Evolutionary conservation across 1,140 invertebrate species (phyloP).

Genomic region (Thaumetopoea pityocampa): DNA sequence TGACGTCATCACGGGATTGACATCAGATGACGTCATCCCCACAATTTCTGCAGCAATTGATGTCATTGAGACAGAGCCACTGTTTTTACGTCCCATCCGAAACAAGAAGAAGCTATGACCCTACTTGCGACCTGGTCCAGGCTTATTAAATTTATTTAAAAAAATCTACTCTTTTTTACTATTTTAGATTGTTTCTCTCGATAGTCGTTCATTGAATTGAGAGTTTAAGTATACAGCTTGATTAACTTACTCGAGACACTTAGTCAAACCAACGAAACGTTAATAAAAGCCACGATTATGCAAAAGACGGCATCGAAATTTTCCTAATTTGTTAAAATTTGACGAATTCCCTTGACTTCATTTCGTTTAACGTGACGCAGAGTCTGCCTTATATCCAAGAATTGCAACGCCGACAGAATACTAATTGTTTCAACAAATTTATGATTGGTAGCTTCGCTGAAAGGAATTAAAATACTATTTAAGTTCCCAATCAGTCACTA

Average conservation of each 20-base stretch:
- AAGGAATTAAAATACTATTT: constrained; percentile 40
- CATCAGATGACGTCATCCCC: no score
- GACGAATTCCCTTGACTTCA: neutral
- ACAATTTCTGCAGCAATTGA: no score
- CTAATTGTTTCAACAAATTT: constrained; percentile 28
- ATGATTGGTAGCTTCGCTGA: constrained; percentile 17
- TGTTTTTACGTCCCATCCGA: no score
- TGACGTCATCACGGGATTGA: no score
- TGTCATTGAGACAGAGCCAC: no score
- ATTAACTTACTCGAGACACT: constrained; percentile 7
- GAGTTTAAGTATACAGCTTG: no score
- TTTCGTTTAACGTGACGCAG: neutral
- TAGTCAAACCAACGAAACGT: constrained; percentile 5
- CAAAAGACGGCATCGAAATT: constrained; percentile 4
- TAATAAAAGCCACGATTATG: constrained; percentile 5
- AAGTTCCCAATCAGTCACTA: constrained; percentile 49
- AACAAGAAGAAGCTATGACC: no score
- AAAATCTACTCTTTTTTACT: no score
- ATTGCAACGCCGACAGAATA: constrained; percentile 17
- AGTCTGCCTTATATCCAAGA: neutral
- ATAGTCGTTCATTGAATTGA: no score
- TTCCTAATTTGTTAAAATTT: constrained; percentile 7
- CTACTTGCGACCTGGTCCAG: no score
- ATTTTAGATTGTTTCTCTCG: no score
- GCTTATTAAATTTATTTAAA: no score